These are phyloP conservation scores for Conus betulinus DNA, from an alignment of 1,140 invertebrate genomes.

Conservation along the genomic window DNA sequence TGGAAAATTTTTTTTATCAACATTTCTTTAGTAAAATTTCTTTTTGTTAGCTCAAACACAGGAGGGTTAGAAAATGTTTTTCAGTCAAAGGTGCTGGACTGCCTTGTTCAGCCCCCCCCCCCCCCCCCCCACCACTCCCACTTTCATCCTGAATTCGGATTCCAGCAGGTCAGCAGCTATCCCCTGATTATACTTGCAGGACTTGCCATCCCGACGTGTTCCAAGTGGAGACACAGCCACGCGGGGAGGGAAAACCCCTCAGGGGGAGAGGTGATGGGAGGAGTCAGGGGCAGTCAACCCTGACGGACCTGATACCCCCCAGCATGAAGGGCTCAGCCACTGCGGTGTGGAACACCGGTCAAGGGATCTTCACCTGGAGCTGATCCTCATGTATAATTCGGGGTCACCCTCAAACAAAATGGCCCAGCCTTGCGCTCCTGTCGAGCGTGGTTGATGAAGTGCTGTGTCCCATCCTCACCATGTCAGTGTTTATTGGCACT, in stretches of 20 bases:
- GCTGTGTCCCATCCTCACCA: too few relatives aligned
- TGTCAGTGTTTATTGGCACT: too few relatives aligned
- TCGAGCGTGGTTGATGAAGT: neutral
- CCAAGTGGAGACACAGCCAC: constrained; percentile 40
- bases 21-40: too few relatives aligned
- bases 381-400: constrained; percentile 73
- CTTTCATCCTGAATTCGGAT: too few relatives aligned
- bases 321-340: constrained; percentile 57
- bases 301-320: constrained; percentile 48
- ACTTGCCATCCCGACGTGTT: constrained; percentile 72
- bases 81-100: too few relatives aligned
- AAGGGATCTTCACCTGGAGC: constrained; percentile 73
- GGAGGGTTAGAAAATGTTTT: too few relatives aligned
- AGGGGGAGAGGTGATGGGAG: constrained; percentile 37
- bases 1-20: too few relatives aligned
- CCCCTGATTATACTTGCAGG: constrained; percentile 51
- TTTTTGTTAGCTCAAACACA: too few relatives aligned
- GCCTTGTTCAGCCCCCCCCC: too few relatives aligned
- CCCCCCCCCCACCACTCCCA: too few relatives aligned
- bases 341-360: constrained; percentile 71
- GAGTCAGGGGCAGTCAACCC: constrained; percentile 43
- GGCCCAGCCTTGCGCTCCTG: constrained; percentile 49
- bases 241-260: constrained; percentile 5
- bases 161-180: too few relatives aligned
- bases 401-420: constrained; percentile 73